Evolutionary conservation across 2,797 vertebrate genomes (phyloP), one percentile per base, ranked within the genome.

Genomic region (Rhinichthys osculus): DNA sequence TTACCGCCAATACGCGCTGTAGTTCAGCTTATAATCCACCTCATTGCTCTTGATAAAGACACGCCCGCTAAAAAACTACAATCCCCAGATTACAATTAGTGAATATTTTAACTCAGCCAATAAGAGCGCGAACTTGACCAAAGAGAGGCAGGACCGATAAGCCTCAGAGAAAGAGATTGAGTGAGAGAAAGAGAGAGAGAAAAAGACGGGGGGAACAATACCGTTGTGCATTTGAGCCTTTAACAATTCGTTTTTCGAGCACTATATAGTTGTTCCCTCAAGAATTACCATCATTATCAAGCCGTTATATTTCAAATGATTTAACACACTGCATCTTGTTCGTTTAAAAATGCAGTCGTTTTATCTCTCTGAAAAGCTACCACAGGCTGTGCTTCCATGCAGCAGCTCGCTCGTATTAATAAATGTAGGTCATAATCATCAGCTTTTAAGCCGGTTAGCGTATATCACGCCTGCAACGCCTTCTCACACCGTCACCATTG

Each of bases 11-110:
- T 82, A 81, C 84, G 74, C 77, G 54, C 77, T 90, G 90, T 91
- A 91, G 87, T 91, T 91, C 88, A 83, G 73, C 86, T 79, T 82
- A 90, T 67, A 83, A 70, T 40, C 54, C 85, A 90, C 78, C 78
- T 86, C 33, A 57, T 64, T 33, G 69, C 67, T 17, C 77, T 79
- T 57, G 70, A 64, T 47, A 72, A 85, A 91, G 89, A 90, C 91
- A 90, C 89, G 88, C 84, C 89, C 89, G 89, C 74, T 52, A 71
- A 90, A 91, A 90, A 79, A 95, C 92, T 92, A 90, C 93, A 93
- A 92, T 83, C 92, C 90, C 91, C 92, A 85, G 70, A 66, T 73
- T 82, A 64, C 88, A 79, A 76, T 59, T 72, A 66, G 59, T 59
- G 71, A 44, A 85, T 85, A 89, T 88, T 85, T 88, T 83, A 86